A percentile compares a stretch with the other conserved stretches of the same genome.
These are phyloP conservation scores for Neoarius graeffei DNA, from an alignment of 2,113 vertebrate species.

Conservation along the genomic window DNA sequence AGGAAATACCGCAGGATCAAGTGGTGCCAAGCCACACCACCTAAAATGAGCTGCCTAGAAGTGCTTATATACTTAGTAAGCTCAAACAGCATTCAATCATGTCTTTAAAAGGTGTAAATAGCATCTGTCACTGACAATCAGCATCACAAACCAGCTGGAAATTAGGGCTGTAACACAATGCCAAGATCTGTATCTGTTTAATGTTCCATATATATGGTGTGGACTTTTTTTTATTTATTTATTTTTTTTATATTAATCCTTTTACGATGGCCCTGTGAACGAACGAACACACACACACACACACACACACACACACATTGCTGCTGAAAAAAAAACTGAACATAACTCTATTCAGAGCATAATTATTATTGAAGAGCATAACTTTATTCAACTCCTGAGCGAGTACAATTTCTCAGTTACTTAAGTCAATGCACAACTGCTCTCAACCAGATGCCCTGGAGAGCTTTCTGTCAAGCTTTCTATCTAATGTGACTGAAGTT, in stretches of 20 bases:
- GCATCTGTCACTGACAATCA: not conserved
- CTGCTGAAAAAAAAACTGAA: not conserved
- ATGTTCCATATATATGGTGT: not conserved
- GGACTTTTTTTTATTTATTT: not conserved
- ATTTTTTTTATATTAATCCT: not conserved
- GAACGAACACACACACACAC: no score
- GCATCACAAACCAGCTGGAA: not conserved
- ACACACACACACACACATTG: not conserved
- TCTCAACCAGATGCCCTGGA: not conserved
- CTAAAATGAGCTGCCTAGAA: conserved; percentile 1
- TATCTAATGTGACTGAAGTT: not conserved
- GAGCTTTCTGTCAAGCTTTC: not conserved
- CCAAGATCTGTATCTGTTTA: not conserved
- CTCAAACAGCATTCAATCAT: not conserved
- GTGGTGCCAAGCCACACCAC: not conserved
- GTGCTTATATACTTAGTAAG: not conserved
- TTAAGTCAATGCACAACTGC: not conserved
- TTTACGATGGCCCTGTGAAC: not conserved
- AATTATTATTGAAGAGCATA: not conserved
- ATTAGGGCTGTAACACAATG: not conserved
- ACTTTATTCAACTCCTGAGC: not conserved
- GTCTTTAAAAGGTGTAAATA: not conserved
- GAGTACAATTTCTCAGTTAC: not conserved
- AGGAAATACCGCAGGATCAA: conserved; percentile 11
- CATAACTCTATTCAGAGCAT: no score